Percentiles rank a stretch among this genome's conserved stretches.
Conservation (phyloP, 1,140 invertebrate species). For the Drosophila funebris region DNA sequence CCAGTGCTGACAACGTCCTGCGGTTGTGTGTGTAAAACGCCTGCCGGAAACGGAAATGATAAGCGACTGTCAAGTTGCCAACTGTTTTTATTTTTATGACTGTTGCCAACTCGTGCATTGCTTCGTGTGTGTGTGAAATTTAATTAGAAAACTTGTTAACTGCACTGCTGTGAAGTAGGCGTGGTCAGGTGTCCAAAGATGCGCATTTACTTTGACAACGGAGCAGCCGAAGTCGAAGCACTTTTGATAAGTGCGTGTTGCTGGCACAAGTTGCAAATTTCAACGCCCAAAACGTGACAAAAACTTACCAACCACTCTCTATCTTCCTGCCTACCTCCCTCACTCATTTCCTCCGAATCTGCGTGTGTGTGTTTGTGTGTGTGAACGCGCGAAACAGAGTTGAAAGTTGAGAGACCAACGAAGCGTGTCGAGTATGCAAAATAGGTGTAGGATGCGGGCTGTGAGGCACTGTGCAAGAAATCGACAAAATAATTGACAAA, state of each 20-base stretch:
- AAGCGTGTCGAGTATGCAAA: slow-evolving; percentile 76
- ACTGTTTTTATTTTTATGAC: slow-evolving; percentile 51
- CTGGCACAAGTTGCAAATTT: slow-evolving; percentile 69
- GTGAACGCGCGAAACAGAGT: slow-evolving; percentile 18
- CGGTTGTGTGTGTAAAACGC: slow-evolving; percentile 30
- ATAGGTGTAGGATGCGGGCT: slow-evolving; percentile 41
- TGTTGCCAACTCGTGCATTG: background rate
- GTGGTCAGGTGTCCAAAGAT: slow-evolving; percentile 64
- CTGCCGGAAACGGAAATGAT: slow-evolving; percentile 74
- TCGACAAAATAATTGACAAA: background rate
- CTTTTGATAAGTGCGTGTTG: slow-evolving; percentile 75
- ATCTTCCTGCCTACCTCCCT: background rate
- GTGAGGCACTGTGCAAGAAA: background rate
- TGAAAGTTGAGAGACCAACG: slow-evolving; percentile 45
- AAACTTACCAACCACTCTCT: slow-evolving; percentile 55
- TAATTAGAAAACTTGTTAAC: slow-evolving; percentile 67
- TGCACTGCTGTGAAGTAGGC: slow-evolving; percentile 11
- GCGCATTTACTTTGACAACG: slow-evolving; percentile 65
- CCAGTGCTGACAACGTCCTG: slow-evolving; percentile 47
- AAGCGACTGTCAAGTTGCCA: slow-evolving; percentile 73
- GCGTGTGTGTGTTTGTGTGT: slow-evolving; percentile 1
- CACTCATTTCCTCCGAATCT: background rate
- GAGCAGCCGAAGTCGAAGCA: slow-evolving; percentile 64
- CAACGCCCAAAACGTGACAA: slow-evolving; percentile 72
- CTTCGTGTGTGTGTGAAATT: slow-evolving; percentile 46